A percentile compares a stretch with the other conserved stretches of the same genome.
These are phyloP conservation scores for Gonioctena quinquepunctata DNA, from an alignment of 1,140 invertebrate species.

Conservation along the genomic window DNA sequence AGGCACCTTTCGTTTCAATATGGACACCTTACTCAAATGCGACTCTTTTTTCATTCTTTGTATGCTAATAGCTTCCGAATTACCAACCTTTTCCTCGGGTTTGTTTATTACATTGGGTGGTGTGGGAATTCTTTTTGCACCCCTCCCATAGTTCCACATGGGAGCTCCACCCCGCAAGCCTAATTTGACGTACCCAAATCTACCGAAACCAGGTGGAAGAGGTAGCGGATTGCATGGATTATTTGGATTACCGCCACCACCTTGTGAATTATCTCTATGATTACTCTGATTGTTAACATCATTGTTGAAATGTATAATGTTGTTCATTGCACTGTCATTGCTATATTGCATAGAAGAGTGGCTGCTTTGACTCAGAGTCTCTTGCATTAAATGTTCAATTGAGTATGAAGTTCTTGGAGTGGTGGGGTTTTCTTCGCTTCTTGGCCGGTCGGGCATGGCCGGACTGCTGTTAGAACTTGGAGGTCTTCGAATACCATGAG, in stretches of 20 bases:
- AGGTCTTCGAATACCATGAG: slow-evolving; percentile 61
- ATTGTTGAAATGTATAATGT: neutral
- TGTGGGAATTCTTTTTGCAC: slow-evolving; percentile 50
- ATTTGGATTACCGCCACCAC: slow-evolving; percentile 46
- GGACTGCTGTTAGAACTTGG: slow-evolving; percentile 62
- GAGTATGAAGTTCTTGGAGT: slow-evolving; percentile 57
- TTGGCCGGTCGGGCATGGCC: slow-evolving; percentile 61
- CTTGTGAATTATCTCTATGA: slow-evolving; percentile 19
- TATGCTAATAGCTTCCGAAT: neutral
- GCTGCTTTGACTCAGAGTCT: slow-evolving; percentile 2
- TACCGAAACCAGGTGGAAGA: slow-evolving; percentile 56
- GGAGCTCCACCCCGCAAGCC: slow-evolving; percentile 73
- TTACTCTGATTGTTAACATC: neutral
- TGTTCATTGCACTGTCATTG: neutral
- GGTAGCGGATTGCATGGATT: slow-evolving; percentile 62
- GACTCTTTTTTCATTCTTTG: slow-evolving; percentile 53
- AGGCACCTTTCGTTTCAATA: slow-evolving; percentile 60
- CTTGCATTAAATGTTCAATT: slow-evolving; percentile 30
- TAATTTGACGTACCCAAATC: slow-evolving; percentile 63
- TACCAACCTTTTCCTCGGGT: slow-evolving; percentile 10
- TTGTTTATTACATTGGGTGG: slow-evolving; percentile 22
- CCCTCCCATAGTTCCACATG: slow-evolving; percentile 63
- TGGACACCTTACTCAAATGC: slow-evolving; percentile 62
- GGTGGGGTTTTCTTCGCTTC: slow-evolving; percentile 63
- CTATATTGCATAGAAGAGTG: slow-evolving; percentile 9